Conservation (phyloP, 2,797 vertebrate species). For the Schizothorax lantsangensis region DNA sequence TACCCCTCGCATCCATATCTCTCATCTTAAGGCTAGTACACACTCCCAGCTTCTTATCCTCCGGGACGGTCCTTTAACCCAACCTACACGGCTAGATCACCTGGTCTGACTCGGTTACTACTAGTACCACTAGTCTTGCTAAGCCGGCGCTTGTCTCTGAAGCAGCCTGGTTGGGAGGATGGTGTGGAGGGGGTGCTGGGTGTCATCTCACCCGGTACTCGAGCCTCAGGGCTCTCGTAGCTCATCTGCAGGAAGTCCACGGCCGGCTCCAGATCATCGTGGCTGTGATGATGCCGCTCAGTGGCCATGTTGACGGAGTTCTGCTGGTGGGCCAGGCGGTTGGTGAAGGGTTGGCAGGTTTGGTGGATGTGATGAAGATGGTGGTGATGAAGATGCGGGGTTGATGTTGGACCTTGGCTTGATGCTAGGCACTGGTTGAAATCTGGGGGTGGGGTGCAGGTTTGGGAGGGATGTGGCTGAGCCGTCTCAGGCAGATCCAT, state of each 20-base stretch:
- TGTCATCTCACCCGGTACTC: constrained; percentile 67
- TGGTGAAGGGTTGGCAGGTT: constrained; percentile 86
- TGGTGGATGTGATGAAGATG: constrained; percentile 65
- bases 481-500: constrained; percentile 61
- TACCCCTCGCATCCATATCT: neutral
- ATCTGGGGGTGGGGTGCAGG: constrained; percentile 90
- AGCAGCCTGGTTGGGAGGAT: constrained; percentile 73
- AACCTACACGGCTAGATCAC: constrained; percentile 88
- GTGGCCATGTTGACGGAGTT: constrained; percentile 91
- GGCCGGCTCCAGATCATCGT: constrained; percentile 71
- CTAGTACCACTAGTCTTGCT: constrained; percentile 91
- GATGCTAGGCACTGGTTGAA: constrained; percentile 87
- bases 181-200: constrained; percentile 71
- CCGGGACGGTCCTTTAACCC: neutral
- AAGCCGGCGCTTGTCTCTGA: constrained; percentile 85
- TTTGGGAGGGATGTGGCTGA: constrained; percentile 62
- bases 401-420: constrained; percentile 66
- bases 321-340: constrained; percentile 89
- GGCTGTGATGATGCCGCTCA: constrained; percentile 78
- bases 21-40: neutral
- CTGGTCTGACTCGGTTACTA: constrained; percentile 88
- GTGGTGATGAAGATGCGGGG: constrained; percentile 69
- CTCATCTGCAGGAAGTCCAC: constrained; percentile 85
- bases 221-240: constrained; percentile 74
- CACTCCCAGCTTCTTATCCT: neutral